These are phyloP conservation scores for Lymantria dispar DNA, from an alignment of 2,888 invertebrate species.

Conservation along the genomic window DNA sequence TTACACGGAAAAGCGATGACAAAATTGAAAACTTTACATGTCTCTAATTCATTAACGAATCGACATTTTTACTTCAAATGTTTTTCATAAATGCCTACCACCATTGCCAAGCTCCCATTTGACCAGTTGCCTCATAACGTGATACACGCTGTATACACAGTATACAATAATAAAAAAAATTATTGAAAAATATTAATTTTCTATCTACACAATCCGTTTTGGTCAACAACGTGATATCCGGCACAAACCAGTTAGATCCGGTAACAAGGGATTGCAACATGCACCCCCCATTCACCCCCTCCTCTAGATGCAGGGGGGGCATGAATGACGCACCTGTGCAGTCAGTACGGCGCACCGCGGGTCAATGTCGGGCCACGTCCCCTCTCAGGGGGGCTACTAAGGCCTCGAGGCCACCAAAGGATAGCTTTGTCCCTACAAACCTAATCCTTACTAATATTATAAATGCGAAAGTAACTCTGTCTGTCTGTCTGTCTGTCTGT, in stretches of 20 bases:
- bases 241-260: constrained; percentile 33
- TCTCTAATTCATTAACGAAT: no score
- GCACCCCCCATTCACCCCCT: constrained; percentile 8
- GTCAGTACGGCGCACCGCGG: constrained; percentile 45
- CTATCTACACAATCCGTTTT: not conserved
- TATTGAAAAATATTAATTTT: no score
- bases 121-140: no score
- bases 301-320: constrained; percentile 20
- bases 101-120: no score
- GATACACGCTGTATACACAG: no score
- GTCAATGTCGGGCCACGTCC: constrained; percentile 61
- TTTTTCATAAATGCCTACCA: no score
- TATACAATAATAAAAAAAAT: no score
- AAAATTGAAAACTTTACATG: no score
- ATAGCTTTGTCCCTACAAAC: constrained; percentile 23
- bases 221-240: constrained; percentile 25
- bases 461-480: no score
- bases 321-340: constrained; percentile 64
- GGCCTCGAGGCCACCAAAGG: constrained; percentile 9
- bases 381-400: constrained; percentile 5
- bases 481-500: no score
- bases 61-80: no score
- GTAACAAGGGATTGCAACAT: constrained; percentile 30
- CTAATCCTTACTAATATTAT: constrained; percentile 34
- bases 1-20: no score